Base-by-base conservation (phyloP, 2,113 vertebrate genomes). In the Chaetops frenatus region DNA sequence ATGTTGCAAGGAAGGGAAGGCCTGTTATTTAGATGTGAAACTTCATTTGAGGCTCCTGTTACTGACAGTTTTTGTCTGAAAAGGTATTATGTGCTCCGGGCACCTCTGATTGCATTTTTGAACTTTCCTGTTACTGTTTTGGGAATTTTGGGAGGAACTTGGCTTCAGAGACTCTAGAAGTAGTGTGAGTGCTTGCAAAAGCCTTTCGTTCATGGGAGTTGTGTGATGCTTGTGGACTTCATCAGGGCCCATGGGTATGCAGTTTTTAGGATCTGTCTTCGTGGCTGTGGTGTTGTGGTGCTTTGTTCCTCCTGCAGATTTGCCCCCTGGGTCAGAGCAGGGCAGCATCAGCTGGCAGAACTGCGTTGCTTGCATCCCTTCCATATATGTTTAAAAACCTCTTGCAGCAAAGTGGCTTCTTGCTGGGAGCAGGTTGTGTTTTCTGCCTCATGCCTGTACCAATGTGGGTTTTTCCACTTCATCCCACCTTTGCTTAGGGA, bases 311-410 rank as follows among this genome's bases (percentile, higher is more conserved):
- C 48, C 70, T 53, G 61, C 13, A 56, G 24, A 33, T 76, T 87
- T 0, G 0, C 6, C 5, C 8, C 15, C 7, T 4, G 27, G 33
- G 21, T 36, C 2, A 3, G 40, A 76, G 57, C 2, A 3, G 27
- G n/a, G 27, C 2, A 2, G 33, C 27, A 13, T 58, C 56, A 61
- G 31, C 33, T 4, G 10, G n/a, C 25, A 38, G 51, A 81, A 19
- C 61, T 71, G 44, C 51, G 25, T 22, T 58, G 36, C 42, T 67
- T 57, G 15, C 21, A 24, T 27, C 7, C 15, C 15, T 29, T 70
- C 27, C 28, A 33, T 27, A 17, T 9, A 2, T 16, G 21, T 81
- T 71, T 24, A 16, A 78, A 78, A 82, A 10, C 25, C 35, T 7
- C 44, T 79, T 60, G 44, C 27, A 69, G n/a, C 15, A 25, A 58